Evolutionary conservation across 2,797 vertebrate species (phyloP).

Genomic region (Pogonophryne albipinna): DNA sequence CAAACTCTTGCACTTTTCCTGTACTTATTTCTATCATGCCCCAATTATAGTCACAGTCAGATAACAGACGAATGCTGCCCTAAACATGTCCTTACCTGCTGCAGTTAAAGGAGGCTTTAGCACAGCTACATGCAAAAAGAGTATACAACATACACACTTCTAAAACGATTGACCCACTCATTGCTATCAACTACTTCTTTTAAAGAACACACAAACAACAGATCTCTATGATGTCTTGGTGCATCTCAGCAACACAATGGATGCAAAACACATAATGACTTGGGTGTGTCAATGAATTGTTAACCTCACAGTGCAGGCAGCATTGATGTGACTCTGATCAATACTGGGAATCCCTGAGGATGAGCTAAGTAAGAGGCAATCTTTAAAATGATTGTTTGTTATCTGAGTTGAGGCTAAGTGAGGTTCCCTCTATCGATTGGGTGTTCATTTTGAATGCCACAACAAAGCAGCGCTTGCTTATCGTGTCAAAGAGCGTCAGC

Average conservation of each 20-base stretch:
- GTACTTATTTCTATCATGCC: slow-evolving; percentile 75
- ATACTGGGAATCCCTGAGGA: slow-evolving; percentile 56
- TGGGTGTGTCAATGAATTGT: neutral
- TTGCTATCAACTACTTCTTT: neutral
- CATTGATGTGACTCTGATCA: slow-evolving; percentile 38
- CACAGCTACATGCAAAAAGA: slow-evolving; percentile 35
- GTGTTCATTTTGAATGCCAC: slow-evolving; percentile 45
- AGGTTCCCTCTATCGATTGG: slow-evolving; percentile 45
- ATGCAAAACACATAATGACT: neutral
- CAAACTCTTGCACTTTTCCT: slow-evolving; percentile 16
- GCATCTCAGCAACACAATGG: neutral
- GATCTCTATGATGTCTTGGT: neutral
- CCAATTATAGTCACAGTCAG: slow-evolving; percentile 77
- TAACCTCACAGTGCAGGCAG: neutral
- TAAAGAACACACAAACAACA: neutral
- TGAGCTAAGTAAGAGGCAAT: slow-evolving; percentile 57
- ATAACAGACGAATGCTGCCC: slow-evolving; percentile 72
- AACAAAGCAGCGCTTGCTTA: slow-evolving; percentile 35
- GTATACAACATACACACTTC: slow-evolving; percentile 7
- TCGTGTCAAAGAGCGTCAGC: slow-evolving; percentile 31
- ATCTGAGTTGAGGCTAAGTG: slow-evolving; percentile 44
- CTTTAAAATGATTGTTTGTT: slow-evolving; percentile 51
- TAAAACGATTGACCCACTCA: neutral
- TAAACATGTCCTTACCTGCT: slow-evolving; percentile 37
- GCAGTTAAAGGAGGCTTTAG: slow-evolving; percentile 61